phyloP scores from a whole-genome alignment of 2,888 invertebrate genomes.

The Horisme vitalbata region DNA sequence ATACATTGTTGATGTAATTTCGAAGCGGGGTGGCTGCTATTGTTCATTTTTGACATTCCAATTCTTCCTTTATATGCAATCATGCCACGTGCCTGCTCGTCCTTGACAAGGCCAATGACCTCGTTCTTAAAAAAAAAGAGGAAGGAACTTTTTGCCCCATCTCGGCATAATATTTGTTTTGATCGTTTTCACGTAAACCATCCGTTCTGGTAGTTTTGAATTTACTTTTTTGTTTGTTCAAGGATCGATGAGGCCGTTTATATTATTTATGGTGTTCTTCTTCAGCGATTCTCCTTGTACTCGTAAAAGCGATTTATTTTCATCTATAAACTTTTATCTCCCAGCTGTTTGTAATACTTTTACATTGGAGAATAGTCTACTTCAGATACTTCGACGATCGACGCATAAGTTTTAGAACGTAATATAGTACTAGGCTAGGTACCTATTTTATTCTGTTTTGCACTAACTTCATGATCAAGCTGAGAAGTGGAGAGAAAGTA shows the following conservation, averaged over 20 bases:
- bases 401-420: neutral
- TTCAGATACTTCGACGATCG: neutral
- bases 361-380: conserved; percentile 4
- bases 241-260: conserved; percentile 55
- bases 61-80: conserved; percentile 48
- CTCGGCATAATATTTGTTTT: conserved; percentile 74
- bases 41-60: conserved; percentile 50
- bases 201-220: conserved; percentile 57
- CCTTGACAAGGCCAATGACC: conserved; percentile 76
- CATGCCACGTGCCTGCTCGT: conserved; percentile 69
- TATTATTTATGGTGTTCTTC: conserved; percentile 52
- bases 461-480: too few species aligned
- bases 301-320: conserved; percentile 23
- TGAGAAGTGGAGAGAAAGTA: too few species aligned
- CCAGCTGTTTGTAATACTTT: neutral
- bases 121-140: conserved; percentile 53
- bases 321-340: conserved; percentile 12
- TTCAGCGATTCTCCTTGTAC: conserved; percentile 32
- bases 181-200: conserved; percentile 74
- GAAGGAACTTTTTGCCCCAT: conserved; percentile 64
- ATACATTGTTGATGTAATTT: conserved; percentile 1
- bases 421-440: too few species aligned
- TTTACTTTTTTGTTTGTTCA: conserved; percentile 47
- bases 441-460: too few species aligned
- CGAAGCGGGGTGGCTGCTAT: conserved; percentile 20